These are phyloP conservation scores for Calliphora vicina DNA, from an alignment of 1,140 invertebrate genomes.

Conservation along the genomic window DNA sequence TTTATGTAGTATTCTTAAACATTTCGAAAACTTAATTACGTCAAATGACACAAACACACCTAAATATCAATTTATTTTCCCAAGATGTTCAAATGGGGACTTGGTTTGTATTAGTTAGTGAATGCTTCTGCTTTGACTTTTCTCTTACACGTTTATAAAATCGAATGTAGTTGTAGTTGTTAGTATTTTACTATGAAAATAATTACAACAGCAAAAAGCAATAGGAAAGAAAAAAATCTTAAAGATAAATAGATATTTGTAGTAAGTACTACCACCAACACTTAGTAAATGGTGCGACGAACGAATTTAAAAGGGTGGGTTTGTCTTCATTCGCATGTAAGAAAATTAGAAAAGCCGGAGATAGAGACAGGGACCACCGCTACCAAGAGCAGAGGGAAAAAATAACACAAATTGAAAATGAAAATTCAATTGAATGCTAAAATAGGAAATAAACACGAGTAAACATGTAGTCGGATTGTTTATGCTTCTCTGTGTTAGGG, in stretches of 20 bases:
- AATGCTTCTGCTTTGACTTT: not conserved
- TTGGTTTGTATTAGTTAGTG: not conserved
- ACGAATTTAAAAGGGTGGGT: not conserved
- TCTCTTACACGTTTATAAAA: not conserved
- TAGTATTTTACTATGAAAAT: not conserved
- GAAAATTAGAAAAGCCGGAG: too few species aligned
- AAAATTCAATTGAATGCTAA: not conserved
- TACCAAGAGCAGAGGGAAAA: not conserved
- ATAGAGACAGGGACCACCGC: too few species aligned
- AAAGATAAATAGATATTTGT: not conserved
- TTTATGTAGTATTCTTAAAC: not conserved
- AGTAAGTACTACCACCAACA: not conserved
- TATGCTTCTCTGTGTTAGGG: not conserved
- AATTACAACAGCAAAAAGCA: not conserved
- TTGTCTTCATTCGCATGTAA: not conserved
- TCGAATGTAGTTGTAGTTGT: not conserved
- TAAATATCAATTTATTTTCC: not conserved
- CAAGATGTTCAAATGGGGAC: not conserved
- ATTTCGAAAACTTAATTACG: conserved; percentile 6
- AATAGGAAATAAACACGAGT: not conserved
- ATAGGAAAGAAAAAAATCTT: not conserved
- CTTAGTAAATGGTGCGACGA: not conserved
- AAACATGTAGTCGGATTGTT: not conserved
- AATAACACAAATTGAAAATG: not conserved
- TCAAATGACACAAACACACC: conserved; percentile 12